These are phyloP conservation scores for Nothobranchius kuhntae DNA, from an alignment of 2,113 vertebrate genomes.

Conservation along the genomic window DNA sequence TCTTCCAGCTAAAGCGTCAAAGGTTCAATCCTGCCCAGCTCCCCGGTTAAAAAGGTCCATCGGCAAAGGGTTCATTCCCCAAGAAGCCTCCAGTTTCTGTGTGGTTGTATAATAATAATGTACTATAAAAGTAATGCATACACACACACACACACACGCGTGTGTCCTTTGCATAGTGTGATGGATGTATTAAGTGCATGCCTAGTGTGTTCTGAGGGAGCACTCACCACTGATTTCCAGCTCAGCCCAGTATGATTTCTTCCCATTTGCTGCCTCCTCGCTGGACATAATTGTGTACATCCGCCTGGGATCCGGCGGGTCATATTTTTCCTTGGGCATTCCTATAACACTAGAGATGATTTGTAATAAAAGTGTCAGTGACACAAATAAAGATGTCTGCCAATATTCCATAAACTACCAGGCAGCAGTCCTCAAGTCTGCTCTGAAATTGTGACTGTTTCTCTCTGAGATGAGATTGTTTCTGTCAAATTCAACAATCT, in stretches of 20 bases:
- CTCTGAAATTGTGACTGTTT: neutral
- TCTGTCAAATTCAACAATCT: too few relatives aligned
- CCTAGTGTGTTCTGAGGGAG: neutral
- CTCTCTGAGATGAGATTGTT: neutral
- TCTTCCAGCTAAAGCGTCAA: neutral
- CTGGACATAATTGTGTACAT: conserved; percentile 99
- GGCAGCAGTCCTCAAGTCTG: neutral
- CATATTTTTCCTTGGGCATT: conserved; percentile 99
- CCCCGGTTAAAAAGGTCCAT: neutral
- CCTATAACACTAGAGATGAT: conserved; percentile 80
- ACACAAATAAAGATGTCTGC: neutral
- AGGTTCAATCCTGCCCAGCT: neutral
- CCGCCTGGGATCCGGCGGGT: conserved; percentile 97
- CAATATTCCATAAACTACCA: too few relatives aligned
- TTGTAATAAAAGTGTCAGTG: conserved; percentile 7
- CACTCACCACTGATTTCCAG: conserved; percentile 97
- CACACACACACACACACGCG: too few relatives aligned
- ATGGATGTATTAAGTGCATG: too few relatives aligned
- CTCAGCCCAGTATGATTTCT: conserved; percentile 99
- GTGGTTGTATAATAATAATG: too few relatives aligned
- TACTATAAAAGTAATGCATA: too few relatives aligned
- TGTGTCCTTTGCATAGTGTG: too few relatives aligned
- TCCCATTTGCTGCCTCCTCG: conserved; percentile 95
- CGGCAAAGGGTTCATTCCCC: neutral
- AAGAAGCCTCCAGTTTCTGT: neutral